These are phyloP conservation scores for Holacanthella duospinosa DNA, from an alignment of 2,888 invertebrate species.

Conservation along the genomic window DNA sequence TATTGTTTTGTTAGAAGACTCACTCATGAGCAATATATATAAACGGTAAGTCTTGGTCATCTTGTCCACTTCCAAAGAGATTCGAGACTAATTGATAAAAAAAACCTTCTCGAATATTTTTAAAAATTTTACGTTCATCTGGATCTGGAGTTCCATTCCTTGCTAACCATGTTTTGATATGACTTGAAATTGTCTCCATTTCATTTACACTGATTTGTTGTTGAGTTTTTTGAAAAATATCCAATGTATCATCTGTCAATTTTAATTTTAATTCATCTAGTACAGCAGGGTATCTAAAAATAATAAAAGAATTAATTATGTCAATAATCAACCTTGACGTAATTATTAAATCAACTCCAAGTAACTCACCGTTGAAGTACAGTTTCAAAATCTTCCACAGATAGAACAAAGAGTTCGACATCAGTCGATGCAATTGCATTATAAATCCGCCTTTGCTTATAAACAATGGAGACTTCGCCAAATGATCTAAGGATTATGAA, in stretches of 20 bases:
- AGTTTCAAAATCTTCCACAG: conserved; percentile 21
- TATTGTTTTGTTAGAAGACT: not conserved
- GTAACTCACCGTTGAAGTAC: conserved; percentile 20
- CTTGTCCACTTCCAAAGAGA: conserved; percentile 19
- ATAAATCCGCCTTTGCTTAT: conserved; percentile 15
- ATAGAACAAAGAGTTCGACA: conserved; percentile 25
- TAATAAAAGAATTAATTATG: not conserved
- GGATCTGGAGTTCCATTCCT: not conserved
- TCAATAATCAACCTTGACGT: too few relatives aligned
- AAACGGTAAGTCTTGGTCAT: conserved; percentile 27
- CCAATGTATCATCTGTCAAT: not conserved
- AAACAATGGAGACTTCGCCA: conserved; percentile 26
- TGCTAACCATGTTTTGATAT: not conserved
- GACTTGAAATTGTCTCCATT: not conserved
- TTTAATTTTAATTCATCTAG: conserved; percentile 11
- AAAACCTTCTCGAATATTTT: not conserved
- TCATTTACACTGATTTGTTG: not conserved
- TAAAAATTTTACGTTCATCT: not conserved
- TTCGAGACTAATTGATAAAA: not conserved
- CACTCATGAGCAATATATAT: conserved; percentile 24
- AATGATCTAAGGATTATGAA: conserved; percentile 22
- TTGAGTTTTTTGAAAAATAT: not conserved
- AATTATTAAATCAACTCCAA: too few relatives aligned
- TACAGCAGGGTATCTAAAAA: conserved; percentile 18
- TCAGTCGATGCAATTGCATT: conserved; percentile 28